A percentile compares a stretch with the other conserved stretches of the same genome.
Evolutionary conservation across 2,113 vertebrate species (phyloP).

Genomic region (Eubucco bourcierii): DNA sequence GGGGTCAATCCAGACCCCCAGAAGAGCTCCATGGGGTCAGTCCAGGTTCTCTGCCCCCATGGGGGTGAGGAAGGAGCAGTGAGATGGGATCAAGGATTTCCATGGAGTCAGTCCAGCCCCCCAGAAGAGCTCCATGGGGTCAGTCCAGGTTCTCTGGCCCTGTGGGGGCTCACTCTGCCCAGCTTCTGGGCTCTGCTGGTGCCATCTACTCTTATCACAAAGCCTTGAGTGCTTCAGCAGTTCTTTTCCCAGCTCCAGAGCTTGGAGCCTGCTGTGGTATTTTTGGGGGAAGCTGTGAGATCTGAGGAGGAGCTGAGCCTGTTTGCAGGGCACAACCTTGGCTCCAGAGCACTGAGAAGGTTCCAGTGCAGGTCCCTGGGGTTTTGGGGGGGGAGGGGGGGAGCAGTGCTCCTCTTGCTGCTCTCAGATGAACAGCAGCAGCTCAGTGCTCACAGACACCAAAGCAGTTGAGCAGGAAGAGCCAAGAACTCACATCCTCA

Average conservation of each 20-base stretch:
- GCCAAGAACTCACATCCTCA: neutral
- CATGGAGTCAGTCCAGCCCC: neutral
- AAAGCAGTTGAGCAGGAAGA: neutral
- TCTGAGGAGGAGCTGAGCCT: neutral
- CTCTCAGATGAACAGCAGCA: neutral
- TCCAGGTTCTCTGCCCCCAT: neutral
- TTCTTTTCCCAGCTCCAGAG: neutral
- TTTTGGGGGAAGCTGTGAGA: neutral
- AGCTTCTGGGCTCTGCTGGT: neutral
- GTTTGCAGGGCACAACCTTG: neutral
- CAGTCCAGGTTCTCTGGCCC: neutral
- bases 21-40: neutral
- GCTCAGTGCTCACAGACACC: constrained; percentile 28
- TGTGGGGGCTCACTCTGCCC: neutral
- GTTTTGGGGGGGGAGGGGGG: no score
- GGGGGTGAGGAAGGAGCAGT: no score
- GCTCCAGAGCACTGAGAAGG: constrained; percentile 24
- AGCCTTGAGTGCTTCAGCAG: neutral
- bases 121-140: neutral
- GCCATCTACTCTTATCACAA: neutral
- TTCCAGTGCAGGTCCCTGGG: neutral
- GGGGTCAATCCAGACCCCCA: neutral
- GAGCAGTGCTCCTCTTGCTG: constrained; percentile 4
- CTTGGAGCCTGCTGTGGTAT: neutral
- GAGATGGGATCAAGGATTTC: neutral